These are phyloP conservation scores for Didymodactylos carnosus DNA, from an alignment of 2,888 invertebrate genomes.

Conservation along the genomic window DNA sequence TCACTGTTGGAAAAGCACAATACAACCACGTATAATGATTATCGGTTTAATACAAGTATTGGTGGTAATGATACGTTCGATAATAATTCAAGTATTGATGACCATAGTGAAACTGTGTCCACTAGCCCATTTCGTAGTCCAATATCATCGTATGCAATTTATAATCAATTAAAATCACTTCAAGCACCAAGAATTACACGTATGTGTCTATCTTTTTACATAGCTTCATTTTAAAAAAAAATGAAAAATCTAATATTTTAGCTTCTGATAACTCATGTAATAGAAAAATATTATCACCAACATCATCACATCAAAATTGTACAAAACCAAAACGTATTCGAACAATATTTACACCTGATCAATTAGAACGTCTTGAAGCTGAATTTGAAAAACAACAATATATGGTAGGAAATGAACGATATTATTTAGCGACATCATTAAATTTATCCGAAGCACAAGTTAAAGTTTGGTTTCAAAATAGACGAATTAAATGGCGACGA, in stretches of 20 bases:
- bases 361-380: conserved; percentile 70
- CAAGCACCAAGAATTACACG: not conserved
- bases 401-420: conserved; percentile 79
- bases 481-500: conserved; percentile 71
- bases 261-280: not conserved
- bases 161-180: not conserved
- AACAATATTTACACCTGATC: conserved; percentile 88
- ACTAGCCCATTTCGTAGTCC: not conserved
- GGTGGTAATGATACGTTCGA: not conserved
- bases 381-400: conserved; percentile 90
- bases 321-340: conserved; percentile 72
- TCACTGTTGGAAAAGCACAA: not conserved
- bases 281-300: not conserved
- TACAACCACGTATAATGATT: too few species aligned
- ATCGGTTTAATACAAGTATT: too few species aligned
- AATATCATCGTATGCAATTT: not conserved
- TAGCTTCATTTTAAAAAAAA: not conserved
- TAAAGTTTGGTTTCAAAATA: conserved; percentile 47
- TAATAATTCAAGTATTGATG: not conserved
- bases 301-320: conserved; percentile 24
- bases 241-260: too few species aligned
- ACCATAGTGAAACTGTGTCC: too few species aligned
- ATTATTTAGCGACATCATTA: conserved; percentile 68
- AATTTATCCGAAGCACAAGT: conserved; percentile 73
- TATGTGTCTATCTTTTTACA: too few species aligned